Conservation (phyloP, 2,113 vertebrate genomes). For the Pterocles orientalis region DNA sequence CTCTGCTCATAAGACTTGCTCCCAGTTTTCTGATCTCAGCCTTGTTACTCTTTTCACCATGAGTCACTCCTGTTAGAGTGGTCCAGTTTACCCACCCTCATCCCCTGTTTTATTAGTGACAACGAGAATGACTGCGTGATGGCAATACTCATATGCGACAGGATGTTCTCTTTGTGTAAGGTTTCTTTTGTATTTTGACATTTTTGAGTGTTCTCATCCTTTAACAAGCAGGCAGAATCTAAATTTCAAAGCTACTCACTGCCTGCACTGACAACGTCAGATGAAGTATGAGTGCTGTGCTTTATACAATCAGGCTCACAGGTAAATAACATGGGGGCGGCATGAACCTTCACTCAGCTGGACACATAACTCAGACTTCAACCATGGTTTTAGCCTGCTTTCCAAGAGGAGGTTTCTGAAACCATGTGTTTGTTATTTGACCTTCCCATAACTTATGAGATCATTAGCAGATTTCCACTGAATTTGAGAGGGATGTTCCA, state of each 20-base stretch:
- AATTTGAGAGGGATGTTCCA: not conserved
- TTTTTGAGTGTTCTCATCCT: not conserved
- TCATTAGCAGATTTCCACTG: not conserved
- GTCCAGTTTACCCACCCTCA: not conserved
- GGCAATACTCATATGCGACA: fast-evolving
- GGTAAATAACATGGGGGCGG: not conserved
- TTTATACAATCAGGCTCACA: not conserved
- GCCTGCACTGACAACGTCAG: not conserved
- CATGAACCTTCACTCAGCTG: not conserved
- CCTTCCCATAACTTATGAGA: not conserved
- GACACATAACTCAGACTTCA: not conserved
- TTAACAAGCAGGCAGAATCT: not conserved
- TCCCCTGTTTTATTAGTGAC: not conserved
- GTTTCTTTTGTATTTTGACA: not conserved
- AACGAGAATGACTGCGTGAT: not conserved
- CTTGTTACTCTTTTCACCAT: not conserved
- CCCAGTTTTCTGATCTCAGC: constrained; percentile 9
- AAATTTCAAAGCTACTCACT: not conserved
- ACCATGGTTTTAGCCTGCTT: not conserved
- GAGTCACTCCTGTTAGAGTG: not conserved
- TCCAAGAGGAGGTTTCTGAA: not conserved
- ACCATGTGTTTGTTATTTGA: not conserved
- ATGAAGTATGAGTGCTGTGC: not conserved
- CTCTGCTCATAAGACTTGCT: not conserved
- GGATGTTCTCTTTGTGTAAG: not conserved